Base-by-base conservation (phyloP, 2,113 vertebrate genomes). In the Sphaerodactylus townsendi region DNA sequence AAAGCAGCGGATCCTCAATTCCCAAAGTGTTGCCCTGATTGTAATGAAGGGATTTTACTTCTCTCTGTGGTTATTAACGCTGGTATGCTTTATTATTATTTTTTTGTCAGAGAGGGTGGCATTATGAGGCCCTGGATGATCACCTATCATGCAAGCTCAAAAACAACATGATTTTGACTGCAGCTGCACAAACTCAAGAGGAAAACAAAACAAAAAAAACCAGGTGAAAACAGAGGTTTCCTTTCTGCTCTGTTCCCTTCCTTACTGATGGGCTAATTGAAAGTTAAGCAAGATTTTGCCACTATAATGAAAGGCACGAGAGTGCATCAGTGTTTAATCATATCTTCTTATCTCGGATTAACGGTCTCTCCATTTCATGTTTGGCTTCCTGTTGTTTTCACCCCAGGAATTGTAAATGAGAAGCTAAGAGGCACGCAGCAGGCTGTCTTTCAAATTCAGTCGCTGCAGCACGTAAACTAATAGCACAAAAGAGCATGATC, bases 1-100 rank as follows among this genome's bases (percentile, higher is more conserved):
- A 90, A 85, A 86, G 39, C 59, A 93, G 69, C 76, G 79, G 79
- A 73, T 86, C 90, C 88, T 91, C 90, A 75, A 88, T 91, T 88
- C 44, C 72, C 84, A 81, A 25, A 90, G 71, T 82, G 89, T 83
- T 90, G 79, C 69, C 88, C 64, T 81, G 59, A 80, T 83, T 87
- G 88, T 66, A 93, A 88, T 30, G 89, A 91, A 90, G 86, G 23
- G 2, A 11, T 21, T 44, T 17, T 71, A 68, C 53, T 48, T 78
- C 56, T n/a, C 86, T 53, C 48, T 23, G 73, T 79, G 50, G 62
- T 90, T 89, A 86, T 85, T 8, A 69, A 75, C 28, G 82, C 50
- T 79, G 50, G 59, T 25, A 66, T 77, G 35, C 11, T 35, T 68
- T 19, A 5, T 68, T 68, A 6, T 23, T 56, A 10, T 50, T 50